phyloP scores from a whole-genome alignment of 23 tunicate species.

The Oikopleura dioica region DNA sequence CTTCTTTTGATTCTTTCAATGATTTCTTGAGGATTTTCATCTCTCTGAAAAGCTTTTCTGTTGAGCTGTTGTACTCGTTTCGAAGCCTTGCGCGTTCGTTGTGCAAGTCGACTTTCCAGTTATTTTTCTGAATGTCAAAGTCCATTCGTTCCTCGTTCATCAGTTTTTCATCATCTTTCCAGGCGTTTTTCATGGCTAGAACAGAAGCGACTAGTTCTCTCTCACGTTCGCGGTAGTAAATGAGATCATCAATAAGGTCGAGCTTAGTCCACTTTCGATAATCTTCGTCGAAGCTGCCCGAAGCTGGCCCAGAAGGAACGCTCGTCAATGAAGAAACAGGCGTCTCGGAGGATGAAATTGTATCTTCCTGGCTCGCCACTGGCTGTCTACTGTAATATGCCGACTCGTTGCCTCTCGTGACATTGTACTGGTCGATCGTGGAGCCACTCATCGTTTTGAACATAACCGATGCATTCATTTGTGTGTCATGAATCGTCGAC shows the following conservation, averaged over 20 bases:
- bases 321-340: neutral
- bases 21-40: too few relatives aligned
- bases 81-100: too few relatives aligned
- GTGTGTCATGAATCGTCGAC: neutral
- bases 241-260: neutral
- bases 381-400: neutral
- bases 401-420: neutral
- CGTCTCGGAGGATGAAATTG: too few relatives aligned
- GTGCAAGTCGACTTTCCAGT: too few relatives aligned
- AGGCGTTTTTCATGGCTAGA: conserved; percentile 8
- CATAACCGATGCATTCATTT: neutral
- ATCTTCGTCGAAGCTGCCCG: neutral
- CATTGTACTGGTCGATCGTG: neutral
- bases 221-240: conserved; percentile 4
- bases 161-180: conserved; percentile 3
- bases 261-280: neutral
- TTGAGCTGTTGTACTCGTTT: too few relatives aligned
- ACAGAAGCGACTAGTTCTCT: neutral
- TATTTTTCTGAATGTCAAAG: too few relatives aligned
- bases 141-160: neutral
- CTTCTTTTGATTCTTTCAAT: too few relatives aligned
- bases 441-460: neutral
- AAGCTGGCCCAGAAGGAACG: neutral
- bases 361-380: too few relatives aligned
- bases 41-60: too few relatives aligned